These are phyloP conservation scores for Polypedilum pembai DNA, from an alignment of 1,140 invertebrate species.

Conservation along the genomic window DNA sequence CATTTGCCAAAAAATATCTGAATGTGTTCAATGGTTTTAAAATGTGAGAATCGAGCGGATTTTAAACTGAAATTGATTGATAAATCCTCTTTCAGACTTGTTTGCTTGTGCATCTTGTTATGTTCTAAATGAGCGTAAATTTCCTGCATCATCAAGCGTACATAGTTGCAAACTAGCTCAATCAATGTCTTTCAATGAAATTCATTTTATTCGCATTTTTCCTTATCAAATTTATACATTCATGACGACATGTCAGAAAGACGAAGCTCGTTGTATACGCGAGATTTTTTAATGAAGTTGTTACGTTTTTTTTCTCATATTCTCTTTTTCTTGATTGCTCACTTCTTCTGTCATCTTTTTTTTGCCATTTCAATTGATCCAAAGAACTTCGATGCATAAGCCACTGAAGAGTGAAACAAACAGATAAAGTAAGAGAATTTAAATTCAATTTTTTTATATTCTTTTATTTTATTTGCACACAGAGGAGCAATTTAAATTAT, in stretches of 20 bases:
- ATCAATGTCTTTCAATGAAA: neutral
- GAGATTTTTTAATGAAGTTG: constrained; percentile 18
- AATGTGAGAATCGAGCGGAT: too few relatives aligned
- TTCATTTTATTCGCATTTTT: neutral
- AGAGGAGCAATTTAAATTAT: constrained; percentile 5
- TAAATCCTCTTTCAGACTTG: neutral
- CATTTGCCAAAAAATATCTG: too few relatives aligned
- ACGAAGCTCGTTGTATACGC: neutral
- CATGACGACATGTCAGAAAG: neutral
- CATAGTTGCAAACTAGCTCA: too few relatives aligned
- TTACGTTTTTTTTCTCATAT: neutral
- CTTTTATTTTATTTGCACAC: constrained; percentile 13
- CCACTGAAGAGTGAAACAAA: neutral
- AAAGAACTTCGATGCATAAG: neutral
- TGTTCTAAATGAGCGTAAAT: too few relatives aligned
- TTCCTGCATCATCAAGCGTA: too few relatives aligned
- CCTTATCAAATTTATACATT: neutral
- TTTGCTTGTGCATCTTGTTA: neutral
- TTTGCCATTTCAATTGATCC: neutral
- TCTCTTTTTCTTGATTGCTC: neutral
- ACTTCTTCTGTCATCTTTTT: constrained; percentile 17
- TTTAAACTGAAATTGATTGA: too few relatives aligned
- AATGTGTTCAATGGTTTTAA: too few relatives aligned
- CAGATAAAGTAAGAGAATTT: neutral
- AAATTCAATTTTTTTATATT: constrained; percentile 11